Conservation (phyloP, 2,113 vertebrate species). For the Myiozetetes cayanensis region DNA sequence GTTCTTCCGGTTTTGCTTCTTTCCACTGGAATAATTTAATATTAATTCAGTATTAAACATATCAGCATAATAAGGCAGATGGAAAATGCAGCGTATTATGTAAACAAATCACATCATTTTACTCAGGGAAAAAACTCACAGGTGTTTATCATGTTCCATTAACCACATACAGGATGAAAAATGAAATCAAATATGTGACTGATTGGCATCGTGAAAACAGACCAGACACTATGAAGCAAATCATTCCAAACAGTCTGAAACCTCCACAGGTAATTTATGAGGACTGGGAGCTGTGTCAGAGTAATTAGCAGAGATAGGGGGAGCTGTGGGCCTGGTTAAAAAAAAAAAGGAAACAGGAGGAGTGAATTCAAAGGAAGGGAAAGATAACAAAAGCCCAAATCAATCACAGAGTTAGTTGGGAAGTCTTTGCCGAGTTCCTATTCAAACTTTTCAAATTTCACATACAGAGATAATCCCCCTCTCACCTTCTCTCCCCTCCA, state of each 20-base stretch:
- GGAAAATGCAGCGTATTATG: neutral
- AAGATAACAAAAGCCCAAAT: neutral
- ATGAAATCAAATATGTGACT: neutral
- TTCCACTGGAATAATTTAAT: constrained; percentile 87
- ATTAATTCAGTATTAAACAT: constrained; percentile 63
- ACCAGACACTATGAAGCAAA: neutral
- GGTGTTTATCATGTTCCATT: neutral
- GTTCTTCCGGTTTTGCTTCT: constrained; percentile 96
- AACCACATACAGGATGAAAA: neutral
- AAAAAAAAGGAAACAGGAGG: neutral
- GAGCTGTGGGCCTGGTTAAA: neutral
- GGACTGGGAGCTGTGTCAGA: neutral
- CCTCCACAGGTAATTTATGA: neutral
- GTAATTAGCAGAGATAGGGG: neutral
- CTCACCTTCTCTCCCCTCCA: neutral
- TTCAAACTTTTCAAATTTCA: neutral
- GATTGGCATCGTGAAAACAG: neutral
- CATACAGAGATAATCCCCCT: neutral
- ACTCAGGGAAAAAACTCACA: constrained; percentile 10
- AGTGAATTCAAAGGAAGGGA: neutral
- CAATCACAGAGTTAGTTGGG: neutral
- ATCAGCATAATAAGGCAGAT: constrained; percentile 31
- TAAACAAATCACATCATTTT: constrained; percentile 35
- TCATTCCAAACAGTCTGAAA: neutral
- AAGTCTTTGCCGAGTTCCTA: neutral